Evolutionary conservation across 2,113 vertebrate species (phyloP).

Genomic region (Ascaphus truei): DNA sequence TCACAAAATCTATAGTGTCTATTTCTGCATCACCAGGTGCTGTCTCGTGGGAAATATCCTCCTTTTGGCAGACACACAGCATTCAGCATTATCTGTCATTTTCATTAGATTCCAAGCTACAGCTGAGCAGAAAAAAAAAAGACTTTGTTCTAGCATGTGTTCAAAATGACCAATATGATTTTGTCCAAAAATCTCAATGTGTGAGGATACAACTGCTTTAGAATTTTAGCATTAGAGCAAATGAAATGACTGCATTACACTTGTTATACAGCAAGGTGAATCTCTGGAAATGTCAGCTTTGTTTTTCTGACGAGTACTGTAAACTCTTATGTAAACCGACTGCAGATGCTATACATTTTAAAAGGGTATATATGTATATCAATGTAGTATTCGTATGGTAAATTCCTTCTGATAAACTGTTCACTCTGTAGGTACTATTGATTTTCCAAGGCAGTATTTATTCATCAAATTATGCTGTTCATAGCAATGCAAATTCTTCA

Average conservation of each 20-base stretch:
- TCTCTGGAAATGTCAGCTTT: not conserved
- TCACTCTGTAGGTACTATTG: not conserved
- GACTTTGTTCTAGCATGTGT: constrained; percentile 69
- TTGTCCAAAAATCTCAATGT: constrained; percentile 60
- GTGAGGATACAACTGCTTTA: constrained; percentile 48
- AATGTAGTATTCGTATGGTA: not conserved
- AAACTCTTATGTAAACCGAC: not conserved
- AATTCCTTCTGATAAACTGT: constrained; percentile 7
- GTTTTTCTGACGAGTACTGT: too few species aligned
- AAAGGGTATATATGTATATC: too few species aligned
- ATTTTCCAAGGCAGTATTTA: not conserved
- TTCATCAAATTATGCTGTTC: too few species aligned
- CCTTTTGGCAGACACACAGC: constrained; percentile 69
- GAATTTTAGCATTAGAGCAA: constrained; percentile 49
- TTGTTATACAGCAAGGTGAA: too few species aligned
- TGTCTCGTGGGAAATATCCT: constrained; percentile 74
- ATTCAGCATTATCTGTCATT: constrained; percentile 73
- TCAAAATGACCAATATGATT: constrained; percentile 64
- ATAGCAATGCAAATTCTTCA: too few species aligned
- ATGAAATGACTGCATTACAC: constrained; percentile 48
- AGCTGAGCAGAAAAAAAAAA: constrained; percentile 66
- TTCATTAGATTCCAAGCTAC: constrained; percentile 72
- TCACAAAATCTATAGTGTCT: constrained; percentile 70
- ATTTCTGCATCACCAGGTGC: constrained; percentile 74
- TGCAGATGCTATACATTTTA: constrained; percentile 1